Evolutionary conservation across 2,797 vertebrate genomes (phyloP), one percentile per base, ranked within the genome.

Genomic region (Myiotriccus ornatus): DNA sequence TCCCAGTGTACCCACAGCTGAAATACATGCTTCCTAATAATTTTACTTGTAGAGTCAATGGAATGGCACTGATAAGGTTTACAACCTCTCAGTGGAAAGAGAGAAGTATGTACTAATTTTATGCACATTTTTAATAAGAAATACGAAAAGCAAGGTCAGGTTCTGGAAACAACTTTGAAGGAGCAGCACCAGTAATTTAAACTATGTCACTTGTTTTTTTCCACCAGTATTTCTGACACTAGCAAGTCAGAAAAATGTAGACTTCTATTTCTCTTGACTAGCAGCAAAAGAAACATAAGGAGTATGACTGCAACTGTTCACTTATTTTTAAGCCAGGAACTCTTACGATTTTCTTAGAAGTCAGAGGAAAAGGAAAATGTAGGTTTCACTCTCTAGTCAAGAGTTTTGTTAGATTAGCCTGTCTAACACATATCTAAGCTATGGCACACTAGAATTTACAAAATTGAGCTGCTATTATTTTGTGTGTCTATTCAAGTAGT

Each of bases 111-210:
- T 68, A 65, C 6, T 75, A 78, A 65, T 78, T 78, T 3, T 69
- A 87, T 81, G 71, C 73, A 56, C 37, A 84, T 90, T 87, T 94
- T 89, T 84, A 95, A 70, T 92, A 57, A 9, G 30, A 15, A 94
- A 5, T 39, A 71, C 63, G 32, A 76, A 88, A 70, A 41, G 30
- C 77, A 87, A 74, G 47, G 34, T 95, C 79, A 56, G 30, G 17
- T 65, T 90, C 47, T 1, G 8, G 24, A 49, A 90, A 25, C 37
- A 52, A n/a, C 35, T 65, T 35, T 63, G 59, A 70, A 81, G 43
- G 20, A 84, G 10, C 63, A 87, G 22, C 0, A 0, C 23, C 17
- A 70, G 20, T 70, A 77, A 70, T 83, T 89, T 67, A 56, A 47
- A 79, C 27, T 39, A 2, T 76, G 19, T 34, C 23, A 69, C 12